These are phyloP conservation scores for Rhadina sibilatrix DNA, from an alignment of 2,113 vertebrate genomes.

Conservation along the genomic window DNA sequence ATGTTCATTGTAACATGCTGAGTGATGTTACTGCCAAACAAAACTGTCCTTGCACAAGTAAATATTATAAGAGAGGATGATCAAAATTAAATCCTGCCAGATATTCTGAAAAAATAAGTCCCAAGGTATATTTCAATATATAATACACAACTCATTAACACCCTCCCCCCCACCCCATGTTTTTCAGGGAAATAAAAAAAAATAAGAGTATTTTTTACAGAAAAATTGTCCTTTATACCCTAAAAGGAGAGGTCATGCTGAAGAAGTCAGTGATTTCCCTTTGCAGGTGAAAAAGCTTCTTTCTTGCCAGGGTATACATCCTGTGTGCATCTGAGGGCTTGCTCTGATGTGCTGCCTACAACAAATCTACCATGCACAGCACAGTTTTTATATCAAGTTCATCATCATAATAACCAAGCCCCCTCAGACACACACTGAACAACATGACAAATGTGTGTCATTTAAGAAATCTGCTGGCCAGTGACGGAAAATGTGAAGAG, in stretches of 20 bases:
- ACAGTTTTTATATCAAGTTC: neutral
- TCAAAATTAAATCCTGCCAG: neutral
- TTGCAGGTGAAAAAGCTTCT: neutral
- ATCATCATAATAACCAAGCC: neutral
- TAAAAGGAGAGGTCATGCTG: neutral
- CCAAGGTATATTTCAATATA: neutral
- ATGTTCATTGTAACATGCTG: neutral
- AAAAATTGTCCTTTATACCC: neutral
- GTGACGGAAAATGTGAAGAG: neutral
- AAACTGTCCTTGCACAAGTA: neutral
- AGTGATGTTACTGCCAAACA: neutral
- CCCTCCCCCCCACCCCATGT: fast-evolving
- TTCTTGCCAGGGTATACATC: neutral
- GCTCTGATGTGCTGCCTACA: neutral
- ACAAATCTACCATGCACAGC: neutral
- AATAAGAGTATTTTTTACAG: neutral
- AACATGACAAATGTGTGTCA: neutral
- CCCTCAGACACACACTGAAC: neutral
- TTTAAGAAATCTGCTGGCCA: neutral
- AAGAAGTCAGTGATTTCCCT: neutral
- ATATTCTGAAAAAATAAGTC: neutral
- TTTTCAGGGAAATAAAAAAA: neutral
- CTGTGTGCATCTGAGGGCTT: neutral
- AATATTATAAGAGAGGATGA: neutral
- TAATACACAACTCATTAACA: fast-evolving